Conservation (phyloP, 2,888 invertebrate species). For the Bimastos eiseni region DNA sequence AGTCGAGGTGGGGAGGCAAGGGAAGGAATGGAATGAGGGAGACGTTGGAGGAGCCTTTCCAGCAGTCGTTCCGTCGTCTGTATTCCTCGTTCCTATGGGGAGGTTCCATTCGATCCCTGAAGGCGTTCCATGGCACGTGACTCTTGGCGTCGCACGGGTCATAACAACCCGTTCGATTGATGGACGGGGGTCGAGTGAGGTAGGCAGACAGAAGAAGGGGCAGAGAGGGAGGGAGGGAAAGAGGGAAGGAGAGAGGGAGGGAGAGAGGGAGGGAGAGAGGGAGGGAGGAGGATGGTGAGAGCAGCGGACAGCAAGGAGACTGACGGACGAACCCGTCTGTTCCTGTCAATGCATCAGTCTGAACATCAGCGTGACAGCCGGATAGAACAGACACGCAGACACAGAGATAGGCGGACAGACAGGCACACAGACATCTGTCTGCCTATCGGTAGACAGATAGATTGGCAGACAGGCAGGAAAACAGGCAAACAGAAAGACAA, state of each 20-base stretch:
- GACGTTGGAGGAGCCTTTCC: background rate
- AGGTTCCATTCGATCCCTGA: background rate
- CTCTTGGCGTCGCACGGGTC: background rate
- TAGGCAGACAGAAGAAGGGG: background rate
- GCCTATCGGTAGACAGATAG: too few species aligned
- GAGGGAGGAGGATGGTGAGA: background rate
- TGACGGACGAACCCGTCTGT: background rate
- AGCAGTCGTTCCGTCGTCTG: background rate
- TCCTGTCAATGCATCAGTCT: background rate
- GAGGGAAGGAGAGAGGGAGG: too few species aligned
- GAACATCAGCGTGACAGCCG: background rate
- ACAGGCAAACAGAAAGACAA: too few species aligned
- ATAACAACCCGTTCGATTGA: constrained; percentile 10
- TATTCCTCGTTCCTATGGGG: background rate
- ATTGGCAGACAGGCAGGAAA: too few species aligned
- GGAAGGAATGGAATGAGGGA: background rate
- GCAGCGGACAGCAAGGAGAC: background rate
- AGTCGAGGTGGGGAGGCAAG: background rate
- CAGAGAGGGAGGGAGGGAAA: background rate
- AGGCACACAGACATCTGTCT: too few species aligned
- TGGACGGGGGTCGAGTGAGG: background rate
- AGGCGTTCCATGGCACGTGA: background rate
- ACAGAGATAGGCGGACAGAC: background rate
- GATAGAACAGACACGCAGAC: background rate
- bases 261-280: background rate